Conservation (phyloP, 2,113 vertebrate genomes). For the Drymodes brunneopygia region DNA sequence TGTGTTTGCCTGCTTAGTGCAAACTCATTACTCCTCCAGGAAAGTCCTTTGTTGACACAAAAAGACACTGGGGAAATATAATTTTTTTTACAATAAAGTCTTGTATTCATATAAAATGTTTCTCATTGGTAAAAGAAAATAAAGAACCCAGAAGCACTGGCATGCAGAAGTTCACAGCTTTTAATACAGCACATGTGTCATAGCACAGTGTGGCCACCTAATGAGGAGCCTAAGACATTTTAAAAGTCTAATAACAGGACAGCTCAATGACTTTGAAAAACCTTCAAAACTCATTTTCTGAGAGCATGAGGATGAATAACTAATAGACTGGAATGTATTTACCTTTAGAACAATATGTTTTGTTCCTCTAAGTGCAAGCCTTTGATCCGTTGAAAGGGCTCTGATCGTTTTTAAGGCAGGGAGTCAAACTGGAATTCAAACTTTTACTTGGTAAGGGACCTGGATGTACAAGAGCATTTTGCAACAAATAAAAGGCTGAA, state of each 20-base stretch:
- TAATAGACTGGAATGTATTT: neutral
- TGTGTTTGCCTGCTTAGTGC: slow-evolving; percentile 31
- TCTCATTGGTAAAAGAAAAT: slow-evolving; percentile 8
- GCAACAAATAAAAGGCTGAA: neutral
- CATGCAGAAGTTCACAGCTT: neutral
- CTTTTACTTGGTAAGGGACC: neutral
- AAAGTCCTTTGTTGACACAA: slow-evolving; percentile 42
- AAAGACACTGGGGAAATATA: slow-evolving; percentile 32
- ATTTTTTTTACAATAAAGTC: neutral
- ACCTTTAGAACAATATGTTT: neutral
- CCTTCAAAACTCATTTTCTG: neutral
- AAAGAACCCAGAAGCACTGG: neutral
- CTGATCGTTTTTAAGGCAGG: neutral
- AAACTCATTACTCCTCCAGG: slow-evolving; percentile 27
- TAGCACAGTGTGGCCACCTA: neutral
- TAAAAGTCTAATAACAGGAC: neutral
- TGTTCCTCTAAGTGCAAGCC: neutral
- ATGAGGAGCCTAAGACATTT: neutral
- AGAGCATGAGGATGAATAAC: neutral
- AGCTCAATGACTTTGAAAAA: neutral
- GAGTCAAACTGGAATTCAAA: neutral
- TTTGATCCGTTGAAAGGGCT: neutral
- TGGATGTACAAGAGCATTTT: neutral
- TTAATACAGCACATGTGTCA: neutral
- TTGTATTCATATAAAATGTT: neutral